These are phyloP conservation scores for Atrichornis clamosus DNA, from an alignment of 2,113 vertebrate species.

Conservation along the genomic window DNA sequence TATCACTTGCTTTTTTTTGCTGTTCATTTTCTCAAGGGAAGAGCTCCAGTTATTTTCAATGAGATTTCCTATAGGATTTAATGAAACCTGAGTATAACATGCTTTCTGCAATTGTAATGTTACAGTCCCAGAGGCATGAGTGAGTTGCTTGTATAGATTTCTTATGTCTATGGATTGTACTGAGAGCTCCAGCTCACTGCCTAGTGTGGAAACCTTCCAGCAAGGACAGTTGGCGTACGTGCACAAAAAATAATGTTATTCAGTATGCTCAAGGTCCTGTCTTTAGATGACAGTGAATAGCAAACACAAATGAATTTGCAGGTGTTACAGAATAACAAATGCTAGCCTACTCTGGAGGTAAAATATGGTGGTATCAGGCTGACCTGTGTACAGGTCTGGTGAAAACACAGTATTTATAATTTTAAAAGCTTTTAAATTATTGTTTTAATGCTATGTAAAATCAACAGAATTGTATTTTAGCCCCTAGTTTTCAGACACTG, in stretches of 20 bases:
- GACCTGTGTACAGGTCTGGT: neutral
- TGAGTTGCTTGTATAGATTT: neutral
- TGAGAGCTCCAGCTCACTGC: neutral
- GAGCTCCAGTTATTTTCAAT: neutral
- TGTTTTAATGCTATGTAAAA: neutral
- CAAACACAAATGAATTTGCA: neutral
- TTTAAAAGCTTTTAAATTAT: neutral
- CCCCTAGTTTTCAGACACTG: neutral
- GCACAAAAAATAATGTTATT: neutral
- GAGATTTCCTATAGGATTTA: neutral
- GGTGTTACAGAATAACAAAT: neutral
- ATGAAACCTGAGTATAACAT: neutral
- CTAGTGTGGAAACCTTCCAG: neutral
- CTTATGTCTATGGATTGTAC: neutral
- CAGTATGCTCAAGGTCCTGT: neutral
- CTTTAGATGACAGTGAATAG: neutral
- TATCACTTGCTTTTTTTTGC: neutral
- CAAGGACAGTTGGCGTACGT: neutral
- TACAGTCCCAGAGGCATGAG: neutral
- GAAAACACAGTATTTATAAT: neutral
- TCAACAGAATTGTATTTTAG: neutral
- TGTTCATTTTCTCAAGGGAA: neutral
- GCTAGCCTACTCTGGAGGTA: neutral
- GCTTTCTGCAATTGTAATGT: neutral
- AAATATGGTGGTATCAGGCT: neutral